Conservation (phyloP, 2,113 vertebrate genomes). For the Siphamia tubifer region DNA sequence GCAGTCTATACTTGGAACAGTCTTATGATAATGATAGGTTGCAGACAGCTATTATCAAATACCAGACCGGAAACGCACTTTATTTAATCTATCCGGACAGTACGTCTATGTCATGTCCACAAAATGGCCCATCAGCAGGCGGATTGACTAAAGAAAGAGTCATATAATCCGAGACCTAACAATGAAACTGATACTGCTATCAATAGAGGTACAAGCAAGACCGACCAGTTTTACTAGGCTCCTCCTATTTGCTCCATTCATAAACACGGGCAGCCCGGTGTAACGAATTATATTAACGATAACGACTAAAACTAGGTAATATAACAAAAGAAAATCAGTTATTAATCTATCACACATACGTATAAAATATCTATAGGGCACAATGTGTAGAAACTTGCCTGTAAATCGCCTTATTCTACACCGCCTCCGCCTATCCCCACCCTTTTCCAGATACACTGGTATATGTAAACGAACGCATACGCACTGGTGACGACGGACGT, state of each 20-base stretch:
- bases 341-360: no score
- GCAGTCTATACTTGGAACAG: neutral
- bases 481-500: conserved; percentile 24
- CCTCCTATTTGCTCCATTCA: neutral
- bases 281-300: accelerated
- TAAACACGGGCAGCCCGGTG: neutral
- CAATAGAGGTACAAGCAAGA: neutral
- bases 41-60: neutral
- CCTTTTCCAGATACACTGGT: neutral
- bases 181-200: no score
- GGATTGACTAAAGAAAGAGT: no score
- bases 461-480: neutral
- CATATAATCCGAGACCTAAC: no score
- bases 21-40: neutral
- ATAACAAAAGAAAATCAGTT: no score
- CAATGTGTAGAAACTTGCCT: no score
- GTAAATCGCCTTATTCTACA: no score
- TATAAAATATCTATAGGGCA: no score
- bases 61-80: neutral
- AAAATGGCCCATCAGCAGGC: neutral
- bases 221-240: neutral
- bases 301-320: neutral
- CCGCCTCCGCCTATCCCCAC: neutral
- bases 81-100: neutral
- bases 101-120: neutral